These are phyloP conservation scores for Artibeus lituratus DNA, from an alignment of 2,797 vertebrate genomes.

Conservation along the genomic window DNA sequence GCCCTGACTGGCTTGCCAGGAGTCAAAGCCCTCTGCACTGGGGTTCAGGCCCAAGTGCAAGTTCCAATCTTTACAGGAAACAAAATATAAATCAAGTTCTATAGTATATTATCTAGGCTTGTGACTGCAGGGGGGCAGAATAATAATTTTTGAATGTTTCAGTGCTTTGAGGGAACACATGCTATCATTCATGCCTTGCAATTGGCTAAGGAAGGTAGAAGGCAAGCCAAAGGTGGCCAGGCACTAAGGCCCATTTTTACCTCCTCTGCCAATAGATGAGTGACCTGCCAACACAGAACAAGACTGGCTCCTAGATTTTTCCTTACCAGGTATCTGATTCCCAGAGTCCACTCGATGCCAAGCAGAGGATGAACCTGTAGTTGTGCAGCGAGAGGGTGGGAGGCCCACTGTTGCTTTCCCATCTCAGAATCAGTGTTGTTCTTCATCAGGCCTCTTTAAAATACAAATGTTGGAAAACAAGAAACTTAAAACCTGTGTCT, in stretches of 20 bases:
- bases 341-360: rapidly evolving
- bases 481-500: background rate
- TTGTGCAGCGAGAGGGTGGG: rapidly evolving
- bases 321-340: background rate
- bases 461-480: background rate
- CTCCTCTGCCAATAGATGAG: background rate
- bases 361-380: rapidly evolving
- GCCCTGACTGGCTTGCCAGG: background rate
- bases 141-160: background rate
- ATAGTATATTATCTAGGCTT: background rate
- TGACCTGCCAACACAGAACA: background rate
- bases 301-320: background rate
- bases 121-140: background rate
- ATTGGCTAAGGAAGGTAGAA: background rate
- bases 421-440: background rate
- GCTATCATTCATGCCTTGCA: background rate
- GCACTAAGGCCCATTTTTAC: rapidly evolving
- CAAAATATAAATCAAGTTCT: background rate
- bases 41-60: background rate
- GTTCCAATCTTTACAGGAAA: background rate
- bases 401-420: background rate
- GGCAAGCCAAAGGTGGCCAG: rapidly evolving
- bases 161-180: background rate
- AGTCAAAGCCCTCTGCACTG: background rate
- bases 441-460: background rate